Evolutionary conservation across 2,797 vertebrate genomes (phyloP).

Genomic region (Sphaeramia orbicularis): DNA sequence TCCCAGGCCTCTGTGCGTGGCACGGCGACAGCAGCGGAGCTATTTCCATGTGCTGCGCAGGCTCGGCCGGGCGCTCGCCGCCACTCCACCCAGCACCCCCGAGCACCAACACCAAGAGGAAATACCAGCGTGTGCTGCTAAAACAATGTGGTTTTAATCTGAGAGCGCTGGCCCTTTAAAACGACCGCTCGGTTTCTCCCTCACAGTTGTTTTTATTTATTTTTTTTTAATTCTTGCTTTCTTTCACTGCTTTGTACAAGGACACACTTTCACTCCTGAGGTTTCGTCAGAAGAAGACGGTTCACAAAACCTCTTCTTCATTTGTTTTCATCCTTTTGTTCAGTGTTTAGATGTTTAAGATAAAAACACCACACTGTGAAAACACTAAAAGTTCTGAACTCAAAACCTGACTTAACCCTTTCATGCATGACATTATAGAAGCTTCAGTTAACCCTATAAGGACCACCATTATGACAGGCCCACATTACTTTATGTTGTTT

Average conservation of each 20-base stretch:
- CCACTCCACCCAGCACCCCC: constrained; percentile 62
- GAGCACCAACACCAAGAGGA: constrained; percentile 48
- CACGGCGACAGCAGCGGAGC: constrained; percentile 3
- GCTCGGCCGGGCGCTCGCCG: constrained; percentile 34
- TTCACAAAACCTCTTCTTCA: not conserved
- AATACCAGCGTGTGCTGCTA: constrained; percentile 74
- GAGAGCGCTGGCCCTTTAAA: constrained; percentile 41
- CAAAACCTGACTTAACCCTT: too few species aligned
- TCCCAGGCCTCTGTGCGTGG: constrained; percentile 13
- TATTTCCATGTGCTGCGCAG: constrained; percentile 52
- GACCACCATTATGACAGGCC: too few species aligned
- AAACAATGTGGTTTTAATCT: constrained; percentile 76
- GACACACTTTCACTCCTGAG: constrained; percentile 15
- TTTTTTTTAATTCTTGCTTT: not conserved
- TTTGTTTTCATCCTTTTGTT: not conserved
- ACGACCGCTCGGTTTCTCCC: constrained; percentile 10
- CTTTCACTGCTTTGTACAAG: constrained; percentile 1
- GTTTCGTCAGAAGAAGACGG: constrained; percentile 16
- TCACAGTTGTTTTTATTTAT: constrained; percentile 3
- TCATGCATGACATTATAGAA: too few species aligned
- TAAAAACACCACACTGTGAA: too few species aligned
- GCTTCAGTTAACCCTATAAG: too few species aligned
- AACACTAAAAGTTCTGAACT: too few species aligned
- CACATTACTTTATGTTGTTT: too few species aligned
- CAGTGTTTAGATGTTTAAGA: too few species aligned